phyloP scores from a whole-genome alignment of 2,113 vertebrate genomes.

The Anhinga anhinga region DNA sequence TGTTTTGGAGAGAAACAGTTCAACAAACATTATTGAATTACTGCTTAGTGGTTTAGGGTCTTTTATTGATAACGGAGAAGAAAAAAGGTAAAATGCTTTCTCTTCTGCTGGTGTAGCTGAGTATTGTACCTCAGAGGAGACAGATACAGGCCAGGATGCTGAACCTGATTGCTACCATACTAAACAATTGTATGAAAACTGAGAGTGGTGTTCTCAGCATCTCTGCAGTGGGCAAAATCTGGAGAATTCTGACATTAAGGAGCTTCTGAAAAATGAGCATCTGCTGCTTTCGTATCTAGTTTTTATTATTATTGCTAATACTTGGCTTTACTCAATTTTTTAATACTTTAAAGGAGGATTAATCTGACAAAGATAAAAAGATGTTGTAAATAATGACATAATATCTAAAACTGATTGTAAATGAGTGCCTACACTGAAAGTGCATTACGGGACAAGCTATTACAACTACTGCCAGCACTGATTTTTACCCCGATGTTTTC shows the following conservation, averaged over 20 bases:
- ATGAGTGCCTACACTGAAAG: background rate
- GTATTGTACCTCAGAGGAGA: background rate
- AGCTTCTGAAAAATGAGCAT: background rate
- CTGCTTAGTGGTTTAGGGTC: background rate
- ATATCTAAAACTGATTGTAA: background rate
- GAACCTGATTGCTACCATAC: background rate
- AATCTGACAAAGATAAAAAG: background rate
- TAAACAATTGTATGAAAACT: background rate
- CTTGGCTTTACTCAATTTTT: background rate
- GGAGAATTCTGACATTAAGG: background rate
- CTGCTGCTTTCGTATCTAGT: background rate
- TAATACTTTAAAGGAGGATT: background rate
- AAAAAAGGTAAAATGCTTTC: background rate
- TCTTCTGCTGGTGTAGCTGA: background rate
- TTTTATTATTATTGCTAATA: background rate
- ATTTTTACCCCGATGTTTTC: background rate
- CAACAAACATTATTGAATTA: background rate
- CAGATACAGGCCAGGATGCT: background rate
- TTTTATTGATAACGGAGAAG: background rate
- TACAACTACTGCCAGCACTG: background rate
- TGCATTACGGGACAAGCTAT: background rate
- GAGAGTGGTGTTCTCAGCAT: fast-evolving
- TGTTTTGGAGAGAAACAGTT: background rate
- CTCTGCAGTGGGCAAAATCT: background rate
- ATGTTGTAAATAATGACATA: background rate